These are phyloP conservation scores for Neotoxoptera formosana DNA, from an alignment of 1,140 invertebrate genomes.

Conservation along the genomic window DNA sequence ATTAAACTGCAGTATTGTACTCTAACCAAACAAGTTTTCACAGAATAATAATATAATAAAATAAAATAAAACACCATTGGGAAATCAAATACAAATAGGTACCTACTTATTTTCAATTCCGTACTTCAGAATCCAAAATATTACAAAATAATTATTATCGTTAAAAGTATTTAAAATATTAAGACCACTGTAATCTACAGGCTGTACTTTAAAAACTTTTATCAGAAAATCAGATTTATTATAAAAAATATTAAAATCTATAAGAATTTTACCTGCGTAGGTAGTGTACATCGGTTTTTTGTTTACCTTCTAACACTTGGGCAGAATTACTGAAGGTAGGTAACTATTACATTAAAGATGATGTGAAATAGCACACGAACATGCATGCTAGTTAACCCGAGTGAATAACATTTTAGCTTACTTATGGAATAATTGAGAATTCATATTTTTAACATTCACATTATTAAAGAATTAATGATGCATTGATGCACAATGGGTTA, in stretches of 20 bases:
- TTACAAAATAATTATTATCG: not conserved
- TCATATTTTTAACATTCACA: not conserved
- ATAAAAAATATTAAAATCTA: not conserved
- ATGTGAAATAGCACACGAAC: conserved; percentile 45
- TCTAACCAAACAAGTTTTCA: too few species aligned
- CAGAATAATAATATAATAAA: not conserved
- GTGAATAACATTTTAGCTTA: not conserved
- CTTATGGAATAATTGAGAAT: not conserved
- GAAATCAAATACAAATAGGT: not conserved
- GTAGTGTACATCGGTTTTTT: not conserved
- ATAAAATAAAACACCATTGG: not conserved
- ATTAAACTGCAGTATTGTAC: too few species aligned
- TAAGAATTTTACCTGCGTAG: not conserved
- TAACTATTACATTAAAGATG: not conserved
- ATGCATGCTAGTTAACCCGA: conserved; percentile 8
- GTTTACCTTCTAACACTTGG: not conserved
- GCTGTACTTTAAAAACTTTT: not conserved
- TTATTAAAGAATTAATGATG: conserved; percentile 35
- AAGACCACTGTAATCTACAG: not conserved
- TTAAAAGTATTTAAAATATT: not conserved
- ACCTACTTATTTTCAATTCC: not conserved
- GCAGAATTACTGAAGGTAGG: not conserved
- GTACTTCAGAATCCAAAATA: not conserved
- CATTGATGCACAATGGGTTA: not conserved
- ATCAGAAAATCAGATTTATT: too few species aligned